These are phyloP conservation scores for Camponotus fellah DNA, from an alignment of 2,888 invertebrate species.

Conservation along the genomic window DNA sequence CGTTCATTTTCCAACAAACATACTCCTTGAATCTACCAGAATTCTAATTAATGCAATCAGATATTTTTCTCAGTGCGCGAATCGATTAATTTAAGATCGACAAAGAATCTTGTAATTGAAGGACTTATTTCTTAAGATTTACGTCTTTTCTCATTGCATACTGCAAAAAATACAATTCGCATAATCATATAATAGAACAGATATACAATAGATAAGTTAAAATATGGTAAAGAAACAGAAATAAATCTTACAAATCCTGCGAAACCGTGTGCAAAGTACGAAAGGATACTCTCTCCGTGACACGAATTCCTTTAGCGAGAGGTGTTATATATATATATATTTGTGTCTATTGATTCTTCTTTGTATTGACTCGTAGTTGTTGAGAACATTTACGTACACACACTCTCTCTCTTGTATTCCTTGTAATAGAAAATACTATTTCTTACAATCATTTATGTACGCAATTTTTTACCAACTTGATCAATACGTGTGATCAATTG, in stretches of 20 bases:
- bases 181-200: background rate
- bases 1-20: no score
- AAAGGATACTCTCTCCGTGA: background rate
- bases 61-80: background rate
- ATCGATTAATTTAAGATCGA: background rate
- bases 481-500: background rate
- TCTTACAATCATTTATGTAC: background rate
- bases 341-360: constrained; percentile 30
- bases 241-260: background rate
- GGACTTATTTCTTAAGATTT: background rate
- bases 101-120: background rate
- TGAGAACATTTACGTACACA: background rate
- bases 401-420: background rate
- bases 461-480: background rate
- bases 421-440: background rate
- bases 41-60: no score
- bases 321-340: constrained; percentile 7
- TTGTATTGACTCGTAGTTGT: constrained; percentile 29
- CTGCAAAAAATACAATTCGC: background rate
- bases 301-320: background rate
- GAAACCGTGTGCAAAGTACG: background rate
- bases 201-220: background rate
- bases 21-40: no score
- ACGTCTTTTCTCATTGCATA: background rate
- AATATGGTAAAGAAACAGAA: background rate